Percentiles rank a stretch among this genome's conserved stretches.
Conservation (phyloP, 2,797 vertebrate species). For the Spinus olivaceus region DNA sequence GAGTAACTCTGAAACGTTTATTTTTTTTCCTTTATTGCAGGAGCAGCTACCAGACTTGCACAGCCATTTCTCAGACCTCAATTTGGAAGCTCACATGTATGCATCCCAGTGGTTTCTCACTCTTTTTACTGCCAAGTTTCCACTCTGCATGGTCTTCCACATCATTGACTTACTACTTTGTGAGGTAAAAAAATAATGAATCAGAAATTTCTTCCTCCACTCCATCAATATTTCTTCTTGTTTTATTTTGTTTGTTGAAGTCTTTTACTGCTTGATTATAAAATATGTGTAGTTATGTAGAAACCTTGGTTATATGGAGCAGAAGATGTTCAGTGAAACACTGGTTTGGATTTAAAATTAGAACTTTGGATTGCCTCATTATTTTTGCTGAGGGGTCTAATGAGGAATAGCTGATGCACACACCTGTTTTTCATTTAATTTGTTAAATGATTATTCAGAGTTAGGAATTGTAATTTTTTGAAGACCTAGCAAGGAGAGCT, state of each 20-base stretch:
- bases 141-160: slow-evolving; percentile 99
- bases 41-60: slow-evolving; percentile 93
- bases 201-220: not conserved
- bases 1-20: not conserved
- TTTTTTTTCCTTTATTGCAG: slow-evolving; percentile 69
- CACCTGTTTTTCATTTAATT: not conserved
- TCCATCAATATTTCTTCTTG: not conserved
- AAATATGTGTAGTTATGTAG: not conserved
- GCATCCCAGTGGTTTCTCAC: slow-evolving; percentile 99
- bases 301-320: not conserved
- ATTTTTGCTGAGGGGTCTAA: not conserved
- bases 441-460: not conserved
- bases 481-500: not conserved
- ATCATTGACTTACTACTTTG: slow-evolving; percentile 97
- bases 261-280: not conserved
- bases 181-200: slow-evolving; percentile 79
- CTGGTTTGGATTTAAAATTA: not conserved
- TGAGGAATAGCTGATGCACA: not conserved
- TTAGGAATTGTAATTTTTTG: not conserved
- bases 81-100: slow-evolving; percentile 97
- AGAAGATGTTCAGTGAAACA: not conserved
- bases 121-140: slow-evolving; percentile 98
- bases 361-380: not conserved
- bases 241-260: not conserved
- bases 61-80: slow-evolving; percentile 88